Base-by-base conservation (phyloP, 2,888 invertebrate genomes). In the Hybos culiciformis region DNA sequence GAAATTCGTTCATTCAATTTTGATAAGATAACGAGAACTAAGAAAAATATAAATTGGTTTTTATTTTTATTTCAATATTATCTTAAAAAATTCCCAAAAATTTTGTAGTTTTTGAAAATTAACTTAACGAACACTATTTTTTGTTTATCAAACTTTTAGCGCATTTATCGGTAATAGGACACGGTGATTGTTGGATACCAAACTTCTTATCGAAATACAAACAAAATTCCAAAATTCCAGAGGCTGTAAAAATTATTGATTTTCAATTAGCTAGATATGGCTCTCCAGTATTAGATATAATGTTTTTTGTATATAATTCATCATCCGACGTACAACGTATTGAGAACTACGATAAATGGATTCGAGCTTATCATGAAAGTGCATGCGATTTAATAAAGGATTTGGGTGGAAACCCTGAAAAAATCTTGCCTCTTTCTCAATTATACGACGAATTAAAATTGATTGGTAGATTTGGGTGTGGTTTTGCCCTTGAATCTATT, bases 171-270 rank as follows among this genome's bases (percentile, higher is more conserved):
- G 77, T 77, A 0, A 71, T 83, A 21, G 74, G 72, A 0, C 82
- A 83, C 45, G 83, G 83, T 0, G 83, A 84, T 56, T 74, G 75
- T 31, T 83, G 83, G 83, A 72, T 77, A 0, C 80, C 79, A n/a
- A 83, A 84, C 56, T 83, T 83, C 51, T 57, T 83, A 1, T 72
- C 73, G 8, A 70, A 71, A 34, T 67, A 67, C 42, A 51, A 61
- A 9, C 14, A 14, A 2, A 17, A 32, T 17, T 44, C 41, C 4
- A 41, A 42, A 4, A 49, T 51, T 8, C 57, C 55, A 1, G 37
- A 49, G 3, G 52, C 63, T 0, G 47, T 57, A 21, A 71, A 75
- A 51, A 68, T 83, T 46, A 76, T 83, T 26, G 83, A 83, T 54
- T 83, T 80, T 52, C 83, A 83, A 58, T 55, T 83, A 36, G 61